These are phyloP conservation scores for Panthera leo DNA, from an alignment of 2,113 vertebrate species.

Conservation along the genomic window DNA sequence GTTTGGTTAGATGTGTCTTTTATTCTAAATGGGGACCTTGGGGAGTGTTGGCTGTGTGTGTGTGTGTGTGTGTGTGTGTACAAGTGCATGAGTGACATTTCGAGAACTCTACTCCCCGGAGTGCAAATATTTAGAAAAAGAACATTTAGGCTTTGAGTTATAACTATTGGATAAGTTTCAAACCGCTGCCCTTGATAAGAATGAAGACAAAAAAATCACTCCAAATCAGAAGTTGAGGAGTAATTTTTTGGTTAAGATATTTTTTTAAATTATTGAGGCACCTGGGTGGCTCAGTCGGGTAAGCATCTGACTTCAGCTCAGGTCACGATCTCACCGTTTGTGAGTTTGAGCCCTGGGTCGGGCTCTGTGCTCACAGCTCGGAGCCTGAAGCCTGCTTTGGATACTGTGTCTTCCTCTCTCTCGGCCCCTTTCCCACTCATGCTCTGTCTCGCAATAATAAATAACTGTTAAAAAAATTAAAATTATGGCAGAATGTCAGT, in stretches of 20 bases:
- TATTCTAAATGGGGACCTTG: background rate
- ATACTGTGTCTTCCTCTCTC: too few relatives aligned
- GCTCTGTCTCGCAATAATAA: too few relatives aligned
- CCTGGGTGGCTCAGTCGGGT: too few relatives aligned
- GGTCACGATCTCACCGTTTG: too few relatives aligned
- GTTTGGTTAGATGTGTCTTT: background rate
- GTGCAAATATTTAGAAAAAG: background rate
- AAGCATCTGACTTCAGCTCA: too few relatives aligned
- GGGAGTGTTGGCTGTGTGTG: background rate
- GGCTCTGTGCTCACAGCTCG: too few relatives aligned
- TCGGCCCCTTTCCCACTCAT: too few relatives aligned
- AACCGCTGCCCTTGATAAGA: background rate
- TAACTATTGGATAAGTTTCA: background rate
- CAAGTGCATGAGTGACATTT: background rate
- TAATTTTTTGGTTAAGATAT: slow-evolving; percentile 3
- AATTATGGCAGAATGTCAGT: background rate
- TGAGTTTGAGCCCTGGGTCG: too few relatives aligned
- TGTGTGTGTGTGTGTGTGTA: background rate
- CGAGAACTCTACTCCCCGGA: background rate
- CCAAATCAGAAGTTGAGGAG: background rate
- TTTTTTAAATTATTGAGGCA: background rate
- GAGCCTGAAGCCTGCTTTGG: too few relatives aligned
- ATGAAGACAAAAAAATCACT: background rate
- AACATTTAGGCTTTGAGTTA: background rate
- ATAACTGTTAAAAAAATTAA: too few relatives aligned